Evolutionary conservation across 2,113 vertebrate genomes (phyloP), one percentile per base, ranked within the genome.

Genomic region (Scalopus aquaticus): DNA sequence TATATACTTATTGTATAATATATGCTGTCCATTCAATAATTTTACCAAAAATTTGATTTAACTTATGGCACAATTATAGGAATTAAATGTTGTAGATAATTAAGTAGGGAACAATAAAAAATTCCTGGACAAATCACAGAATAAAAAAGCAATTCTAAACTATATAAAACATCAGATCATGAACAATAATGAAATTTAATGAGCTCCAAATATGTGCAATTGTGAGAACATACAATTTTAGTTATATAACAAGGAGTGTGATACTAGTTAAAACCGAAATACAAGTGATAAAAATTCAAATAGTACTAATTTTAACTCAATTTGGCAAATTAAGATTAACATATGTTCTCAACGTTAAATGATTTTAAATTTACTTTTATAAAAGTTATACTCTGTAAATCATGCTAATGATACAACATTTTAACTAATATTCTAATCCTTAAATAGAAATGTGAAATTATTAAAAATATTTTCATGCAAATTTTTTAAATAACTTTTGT

Each of bases 11-110:
- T 17, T 19, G 15, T n/a, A 83, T 73, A 65, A 87, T 1, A 37
- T 22, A 22, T 9, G 22, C 22, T 64, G 70, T 37, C n/a, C 15
- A 82, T 67, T 92, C 67, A 86, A 60, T 37, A 89, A 26, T 79
- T 87, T 86, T 37, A 54, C 1, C 26, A 77, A 87, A 49, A 94
- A n/a, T n/a, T n/a, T 77, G 82, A 44, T 86, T 86, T 92, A 70
- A 77, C 44, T 76, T 42, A 73, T 16, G 44, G 44, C 8, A 72
- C 12, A 39, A 73, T 77, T 42, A 77, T 1, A 90, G 32, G 24
- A 60, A 62, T 46, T 46, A 8, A 3, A 0, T 54, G 5, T 65
- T 44, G 12, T 77, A 70, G 37, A 16, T 24, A 62, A 93, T 19
- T 70, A 60, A 92, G 11, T 76, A 46, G 9, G 7, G 44, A 80